Percentiles rank a stretch among this genome's conserved stretches.
These are phyloP conservation scores for Tetheella fluctuosa DNA, from an alignment of 2,888 invertebrate genomes.

Conservation along the genomic window DNA sequence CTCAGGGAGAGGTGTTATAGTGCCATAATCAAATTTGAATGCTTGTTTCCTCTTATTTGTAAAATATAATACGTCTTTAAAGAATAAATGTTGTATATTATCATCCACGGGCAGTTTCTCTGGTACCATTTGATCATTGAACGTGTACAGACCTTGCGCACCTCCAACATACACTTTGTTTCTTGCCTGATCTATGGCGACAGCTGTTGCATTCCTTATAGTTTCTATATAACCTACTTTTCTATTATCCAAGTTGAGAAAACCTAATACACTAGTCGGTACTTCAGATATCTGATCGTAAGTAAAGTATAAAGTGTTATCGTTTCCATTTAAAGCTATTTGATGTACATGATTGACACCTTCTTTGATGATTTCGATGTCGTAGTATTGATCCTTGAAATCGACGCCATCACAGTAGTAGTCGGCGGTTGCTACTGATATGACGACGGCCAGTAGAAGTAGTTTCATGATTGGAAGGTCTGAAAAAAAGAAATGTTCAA, in stretches of 20 bases:
- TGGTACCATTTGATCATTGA: slow-evolving; percentile 57
- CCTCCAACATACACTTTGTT: slow-evolving; percentile 69
- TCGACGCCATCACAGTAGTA: slow-evolving; percentile 58
- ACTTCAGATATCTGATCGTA: slow-evolving; percentile 57
- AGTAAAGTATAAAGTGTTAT: slow-evolving; percentile 68
- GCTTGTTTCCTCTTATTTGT: slow-evolving; percentile 58
- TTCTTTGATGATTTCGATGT: slow-evolving; percentile 65
- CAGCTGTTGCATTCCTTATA: slow-evolving; percentile 65
- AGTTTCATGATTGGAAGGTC: slow-evolving; percentile 37
- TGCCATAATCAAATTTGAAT: slow-evolving; percentile 61
- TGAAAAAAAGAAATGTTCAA: not conserved
- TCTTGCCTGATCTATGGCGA: slow-evolving; percentile 61
- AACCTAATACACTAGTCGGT: slow-evolving; percentile 55
- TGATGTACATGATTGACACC: slow-evolving; percentile 65
- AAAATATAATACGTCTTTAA: slow-evolving; percentile 64
- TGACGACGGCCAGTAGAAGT: slow-evolving; percentile 36
- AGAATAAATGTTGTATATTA: slow-evolving; percentile 58
- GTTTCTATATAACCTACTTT: slow-evolving; percentile 58
- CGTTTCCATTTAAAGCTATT: slow-evolving; percentile 58
- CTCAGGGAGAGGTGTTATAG: slow-evolving; percentile 51
- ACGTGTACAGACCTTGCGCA: slow-evolving; percentile 61
- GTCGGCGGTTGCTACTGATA: slow-evolving; percentile 45
- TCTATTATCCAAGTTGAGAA: slow-evolving; percentile 52
- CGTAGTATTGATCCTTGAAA: slow-evolving; percentile 62
- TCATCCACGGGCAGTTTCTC: slow-evolving; percentile 64